Evolutionary conservation across 2,113 vertebrate species (phyloP).

Genomic region (Mola mola): DNA sequence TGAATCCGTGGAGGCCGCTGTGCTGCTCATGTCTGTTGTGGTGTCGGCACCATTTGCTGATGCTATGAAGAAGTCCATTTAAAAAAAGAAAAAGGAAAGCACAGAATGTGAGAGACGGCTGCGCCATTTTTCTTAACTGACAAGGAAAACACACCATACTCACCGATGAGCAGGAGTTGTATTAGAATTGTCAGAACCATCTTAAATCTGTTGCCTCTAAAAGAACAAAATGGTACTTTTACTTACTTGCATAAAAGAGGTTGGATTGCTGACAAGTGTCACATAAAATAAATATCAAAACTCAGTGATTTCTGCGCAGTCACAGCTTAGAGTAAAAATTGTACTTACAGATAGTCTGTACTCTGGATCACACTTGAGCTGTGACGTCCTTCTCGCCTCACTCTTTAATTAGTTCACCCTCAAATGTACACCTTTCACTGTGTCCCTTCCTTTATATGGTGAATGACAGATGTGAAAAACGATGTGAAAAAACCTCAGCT

Average conservation of each 20-base stretch:
- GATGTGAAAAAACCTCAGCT: neutral
- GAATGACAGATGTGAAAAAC: constrained; percentile 9
- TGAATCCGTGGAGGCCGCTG: rapidly evolving
- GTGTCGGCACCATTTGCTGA: constrained; percentile 28
- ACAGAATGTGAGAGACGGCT: neutral
- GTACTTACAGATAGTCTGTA: constrained; percentile 33
- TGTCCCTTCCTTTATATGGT: constrained; percentile 28
- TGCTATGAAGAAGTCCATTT: constrained; percentile 22
- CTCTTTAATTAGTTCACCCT: neutral
- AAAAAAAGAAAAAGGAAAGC: neutral
- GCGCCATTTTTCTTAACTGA: neutral
- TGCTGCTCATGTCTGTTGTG: neutral
- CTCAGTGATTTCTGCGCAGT: neutral
- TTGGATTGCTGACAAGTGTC: neutral
- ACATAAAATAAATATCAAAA: too few species aligned
- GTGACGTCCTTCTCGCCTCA: neutral
- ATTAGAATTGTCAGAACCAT: constrained; percentile 51
- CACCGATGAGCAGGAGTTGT: constrained; percentile 42
- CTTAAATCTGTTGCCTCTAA: constrained; percentile 26
- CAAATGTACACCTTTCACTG: neutral
- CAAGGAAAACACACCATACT: constrained; percentile 16
- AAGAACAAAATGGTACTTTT: neutral
- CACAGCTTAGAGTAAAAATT: neutral
- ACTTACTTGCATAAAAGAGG: neutral
- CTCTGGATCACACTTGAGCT: neutral